Conservation (phyloP, 2,113 vertebrate genomes). For the Theristicus caerulescens region DNA sequence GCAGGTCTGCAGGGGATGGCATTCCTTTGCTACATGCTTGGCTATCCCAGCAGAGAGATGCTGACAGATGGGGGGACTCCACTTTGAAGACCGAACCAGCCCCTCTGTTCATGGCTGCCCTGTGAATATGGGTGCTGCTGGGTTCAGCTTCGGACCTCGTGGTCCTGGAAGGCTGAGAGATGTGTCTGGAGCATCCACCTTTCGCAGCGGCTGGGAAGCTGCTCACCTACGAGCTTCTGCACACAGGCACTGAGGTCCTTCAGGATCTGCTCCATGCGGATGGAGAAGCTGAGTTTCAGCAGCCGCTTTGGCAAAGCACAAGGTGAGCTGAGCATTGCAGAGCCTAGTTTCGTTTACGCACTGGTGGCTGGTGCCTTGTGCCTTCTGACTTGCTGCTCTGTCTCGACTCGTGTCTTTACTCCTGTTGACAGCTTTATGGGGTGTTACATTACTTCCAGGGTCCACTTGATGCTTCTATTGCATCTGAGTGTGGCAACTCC, state of each 20-base stretch:
- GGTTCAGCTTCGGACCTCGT: neutral
- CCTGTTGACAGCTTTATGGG: neutral
- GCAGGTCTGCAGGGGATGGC: fast-evolving
- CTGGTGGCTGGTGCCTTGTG: neutral
- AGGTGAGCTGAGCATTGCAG: fast-evolving
- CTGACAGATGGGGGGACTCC: neutral
- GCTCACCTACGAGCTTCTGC: neutral
- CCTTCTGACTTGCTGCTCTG: neutral
- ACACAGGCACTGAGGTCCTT: neutral
- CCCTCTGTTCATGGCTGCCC: neutral
- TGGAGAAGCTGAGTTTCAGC: neutral
- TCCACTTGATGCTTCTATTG: fast-evolving
- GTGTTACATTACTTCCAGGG: neutral
- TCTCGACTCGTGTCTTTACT: neutral
- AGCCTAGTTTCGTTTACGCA: neutral
- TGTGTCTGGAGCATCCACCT: neutral
- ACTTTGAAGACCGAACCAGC: neutral
- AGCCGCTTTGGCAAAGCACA: neutral
- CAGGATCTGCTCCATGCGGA: fast-evolving
- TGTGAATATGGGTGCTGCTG: neutral
- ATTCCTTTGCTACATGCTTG: neutral
- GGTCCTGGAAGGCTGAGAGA: neutral
- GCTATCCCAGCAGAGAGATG: neutral
- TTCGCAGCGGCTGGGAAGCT: neutral
- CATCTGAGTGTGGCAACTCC: neutral